A percentile compares a stretch with the other conserved stretches of the same genome.
Conservation (phyloP, 2,113 vertebrate species). For the Mirounga angustirostris region DNA sequence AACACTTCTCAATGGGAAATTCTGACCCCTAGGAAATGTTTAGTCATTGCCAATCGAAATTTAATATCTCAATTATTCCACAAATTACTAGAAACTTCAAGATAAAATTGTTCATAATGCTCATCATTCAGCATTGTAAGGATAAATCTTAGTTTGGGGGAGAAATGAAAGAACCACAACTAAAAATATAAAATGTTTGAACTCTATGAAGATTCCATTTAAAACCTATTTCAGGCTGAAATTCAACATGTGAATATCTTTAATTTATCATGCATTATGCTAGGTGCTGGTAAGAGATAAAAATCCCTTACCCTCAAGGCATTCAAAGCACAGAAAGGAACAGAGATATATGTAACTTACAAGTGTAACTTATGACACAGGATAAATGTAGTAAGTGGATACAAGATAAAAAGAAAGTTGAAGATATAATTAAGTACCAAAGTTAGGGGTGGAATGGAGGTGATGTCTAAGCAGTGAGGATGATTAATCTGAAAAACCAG, state of each 20-base stretch:
- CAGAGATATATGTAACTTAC: background rate
- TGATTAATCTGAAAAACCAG: constrained; percentile 36
- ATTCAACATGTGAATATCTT: constrained; percentile 10
- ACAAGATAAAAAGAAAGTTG: constrained; percentile 44
- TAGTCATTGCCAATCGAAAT: constrained; percentile 35
- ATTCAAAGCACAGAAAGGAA: constrained; percentile 45
- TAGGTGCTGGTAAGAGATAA: background rate
- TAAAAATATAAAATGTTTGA: background rate
- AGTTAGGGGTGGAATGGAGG: background rate
- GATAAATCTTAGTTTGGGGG: constrained; percentile 1
- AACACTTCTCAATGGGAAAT: constrained; percentile 2
- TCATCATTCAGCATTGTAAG: background rate
- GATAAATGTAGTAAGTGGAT: background rate
- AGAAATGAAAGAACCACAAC: constrained; percentile 57
- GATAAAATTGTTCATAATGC: constrained; percentile 23
- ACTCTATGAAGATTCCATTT: constrained; percentile 4
- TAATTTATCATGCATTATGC: background rate
- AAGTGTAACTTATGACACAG: background rate
- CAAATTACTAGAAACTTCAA: constrained; percentile 36
- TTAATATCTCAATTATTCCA: background rate
- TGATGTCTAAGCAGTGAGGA: background rate
- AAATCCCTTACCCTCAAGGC: background rate
- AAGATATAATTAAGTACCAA: background rate
- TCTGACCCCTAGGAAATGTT: constrained; percentile 40
- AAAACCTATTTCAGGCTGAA: constrained; percentile 58